Base-by-base conservation (phyloP, 2,888 invertebrate species). In the Spodoptera picta region DNA sequence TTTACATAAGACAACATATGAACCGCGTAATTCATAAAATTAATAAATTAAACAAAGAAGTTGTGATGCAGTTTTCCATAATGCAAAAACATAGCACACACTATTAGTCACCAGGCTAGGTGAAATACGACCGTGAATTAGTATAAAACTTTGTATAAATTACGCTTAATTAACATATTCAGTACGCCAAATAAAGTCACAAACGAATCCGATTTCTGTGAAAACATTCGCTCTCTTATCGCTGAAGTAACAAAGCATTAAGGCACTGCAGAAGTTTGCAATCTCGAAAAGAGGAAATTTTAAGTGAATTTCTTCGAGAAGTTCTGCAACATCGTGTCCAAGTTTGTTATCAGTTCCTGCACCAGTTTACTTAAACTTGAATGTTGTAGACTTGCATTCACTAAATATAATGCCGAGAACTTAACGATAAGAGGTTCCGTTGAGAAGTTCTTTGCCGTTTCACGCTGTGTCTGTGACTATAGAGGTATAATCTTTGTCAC, bases 281-380 rank as follows among this genome's bases (percentile, higher is more conserved):
- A 70, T 60, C 60, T 67, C 24, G 19, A 45, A 44, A 68, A 59
- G 31, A 52, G 60, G 48, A 63, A 59, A 64, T 61, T 73, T 70
- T 51, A 74, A 74, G 65, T 73, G 72, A 68, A 75, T 63, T 72
- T 62, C 69, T 72, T 68, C 57, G 54, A 52, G 23, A 73, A 77
- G 59, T 72, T 73, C 46, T 52, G 60, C 61, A 59, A 67, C 68
- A 62, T 52, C 53, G 44, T 56, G 65, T 66, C 58, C 60, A 76
- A 77, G 48, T 78, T 73, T 59, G 67, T 69, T 79, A 77, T 79
- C 79, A 69, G 64, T 57, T 63, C n/a, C 55, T 52, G 58, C 53
- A 14, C 60, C 57, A 70, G 80, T 77, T 74, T 68, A 69, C 64
- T 56, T 60, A 67, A 70, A 77, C 75, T 72, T 61, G 67, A 56